Conservation (phyloP, 2,888 invertebrate genomes). For the Melanostoma mellinum region DNA sequence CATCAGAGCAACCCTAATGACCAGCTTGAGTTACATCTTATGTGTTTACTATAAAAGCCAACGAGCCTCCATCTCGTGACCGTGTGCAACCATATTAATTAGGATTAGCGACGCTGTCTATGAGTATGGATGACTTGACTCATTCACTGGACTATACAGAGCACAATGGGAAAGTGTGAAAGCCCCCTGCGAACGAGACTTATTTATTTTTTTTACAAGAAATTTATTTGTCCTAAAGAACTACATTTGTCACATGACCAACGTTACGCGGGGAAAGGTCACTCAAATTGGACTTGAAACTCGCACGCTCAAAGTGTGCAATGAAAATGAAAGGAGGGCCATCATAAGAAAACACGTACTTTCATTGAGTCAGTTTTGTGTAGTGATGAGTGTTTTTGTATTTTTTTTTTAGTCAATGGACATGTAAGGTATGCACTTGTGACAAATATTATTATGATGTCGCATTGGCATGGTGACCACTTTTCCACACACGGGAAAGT, state of each 20-base stretch:
- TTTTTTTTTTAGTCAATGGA: slow-evolving; percentile 21
- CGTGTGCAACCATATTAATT: slow-evolving; percentile 59
- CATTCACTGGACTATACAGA: slow-evolving; percentile 1
- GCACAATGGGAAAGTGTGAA: slow-evolving; percentile 67
- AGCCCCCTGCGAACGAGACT: slow-evolving; percentile 36
- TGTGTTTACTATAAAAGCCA: slow-evolving; percentile 35
- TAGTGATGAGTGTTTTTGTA: slow-evolving; percentile 5
- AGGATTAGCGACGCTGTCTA: slow-evolving; percentile 55
- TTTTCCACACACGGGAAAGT: slow-evolving; percentile 63
- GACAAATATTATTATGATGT: slow-evolving; percentile 62
- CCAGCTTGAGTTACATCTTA: slow-evolving; percentile 13
- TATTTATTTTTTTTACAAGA: slow-evolving; percentile 29
- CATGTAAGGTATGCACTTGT: slow-evolving; percentile 43
- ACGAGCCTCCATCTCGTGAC: slow-evolving; percentile 41
- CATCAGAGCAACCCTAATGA: slow-evolving; percentile 9
- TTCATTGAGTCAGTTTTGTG: no score
- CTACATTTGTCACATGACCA: slow-evolving; percentile 37
- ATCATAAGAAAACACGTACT: slow-evolving; percentile 4
- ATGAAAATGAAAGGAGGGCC: slow-evolving; percentile 62
- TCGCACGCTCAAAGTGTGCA: slow-evolving; percentile 30
- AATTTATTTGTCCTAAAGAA: slow-evolving; percentile 57
- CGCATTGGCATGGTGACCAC: slow-evolving; percentile 41
- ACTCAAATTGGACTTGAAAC: slow-evolving; percentile 34
- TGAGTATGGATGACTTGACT: slow-evolving; percentile 45
- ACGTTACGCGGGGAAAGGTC: slow-evolving; percentile 53